Evolutionary conservation across 2,888 invertebrate genomes (phyloP), one percentile per base, ranked within the genome.

Genomic region (Cyaniris semiargus): DNA sequence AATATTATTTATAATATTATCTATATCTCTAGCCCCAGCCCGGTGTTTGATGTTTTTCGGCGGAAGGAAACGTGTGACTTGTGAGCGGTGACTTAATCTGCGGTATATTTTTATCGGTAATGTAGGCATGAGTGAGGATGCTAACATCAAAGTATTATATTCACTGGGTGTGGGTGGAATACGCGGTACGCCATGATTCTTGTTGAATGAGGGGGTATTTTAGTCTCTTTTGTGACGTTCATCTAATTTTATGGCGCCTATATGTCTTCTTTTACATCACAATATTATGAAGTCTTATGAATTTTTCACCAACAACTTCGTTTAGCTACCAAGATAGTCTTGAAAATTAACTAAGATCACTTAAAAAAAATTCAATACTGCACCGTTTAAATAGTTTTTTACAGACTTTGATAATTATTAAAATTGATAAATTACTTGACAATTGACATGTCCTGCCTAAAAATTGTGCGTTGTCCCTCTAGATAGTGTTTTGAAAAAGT

Each of bases 71-170:
- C 23, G 66, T 66, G 66, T 18, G 27, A 7, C 23, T 27, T 66
- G 66, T 18, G 27, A 66, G 18, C 15, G 27, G 13, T 31, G 27
- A 15, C 27, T 27, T 66, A 66, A 66, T 66, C 66, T 66, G 27
- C 18, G 27, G 66, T 31, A 66, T 18, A 66, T 66, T 66, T 66
- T 66, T 66, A 66, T 27, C 66, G 66, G 27, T 66, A 66, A 66
- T 66, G 66, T 66, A 66, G 66, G 66, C 66, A 66, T 66, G 66
- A 66, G 27, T 66, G 27, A 66, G 66, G 27, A 66, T 15, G 66
- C 27, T 31, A 15, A 27, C 66, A 66, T 66, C 66, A 66, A 66
- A 66, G 66, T 31, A 66, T 66, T 66, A 66, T 66, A 27, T 66
- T 31, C 66, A 66, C 27, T 27, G 15, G 23, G 66, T 66, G 27